Percentiles rank a stretch among this genome's conserved stretches.
Evolutionary conservation across 2,888 invertebrate genomes (phyloP).

Genomic region (Aspidiotus destructor): DNA sequence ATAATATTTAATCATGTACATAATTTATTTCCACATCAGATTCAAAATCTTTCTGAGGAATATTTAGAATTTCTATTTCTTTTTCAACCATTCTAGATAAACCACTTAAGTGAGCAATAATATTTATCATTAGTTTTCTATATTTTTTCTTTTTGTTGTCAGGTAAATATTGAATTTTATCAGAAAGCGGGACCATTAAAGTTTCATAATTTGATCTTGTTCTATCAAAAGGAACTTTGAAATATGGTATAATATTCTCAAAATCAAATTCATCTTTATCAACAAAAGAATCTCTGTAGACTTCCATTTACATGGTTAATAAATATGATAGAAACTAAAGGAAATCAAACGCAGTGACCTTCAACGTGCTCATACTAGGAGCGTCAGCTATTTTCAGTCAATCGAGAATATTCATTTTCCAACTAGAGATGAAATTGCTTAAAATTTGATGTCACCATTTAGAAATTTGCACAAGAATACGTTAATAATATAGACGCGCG

Average conservation of each 20-base stretch:
- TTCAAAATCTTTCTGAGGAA: neutral
- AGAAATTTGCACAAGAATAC: too few relatives aligned
- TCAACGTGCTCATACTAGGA: too few relatives aligned
- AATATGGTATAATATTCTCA: constrained; percentile 22
- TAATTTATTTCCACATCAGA: too few relatives aligned
- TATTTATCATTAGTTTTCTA: constrained; percentile 24
- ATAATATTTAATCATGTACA: too few relatives aligned
- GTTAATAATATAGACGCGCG: too few relatives aligned
- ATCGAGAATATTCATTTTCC: too few relatives aligned
- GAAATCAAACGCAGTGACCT: too few relatives aligned
- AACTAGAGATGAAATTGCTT: too few relatives aligned
- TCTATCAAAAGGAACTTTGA: constrained; percentile 11
- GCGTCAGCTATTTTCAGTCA: too few relatives aligned
- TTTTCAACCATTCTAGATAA: constrained; percentile 21
- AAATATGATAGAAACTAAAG: too few relatives aligned
- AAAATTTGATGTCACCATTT: too few relatives aligned
- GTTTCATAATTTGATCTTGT: constrained; percentile 20
- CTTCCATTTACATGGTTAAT: constrained; percentile 16
- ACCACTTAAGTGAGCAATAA: constrained; percentile 7
- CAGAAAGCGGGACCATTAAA: constrained; percentile 13
- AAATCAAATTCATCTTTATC: constrained; percentile 15
- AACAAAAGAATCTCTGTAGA: constrained; percentile 37
- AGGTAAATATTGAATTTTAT: constrained; percentile 29
- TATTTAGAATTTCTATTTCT: constrained; percentile 7
- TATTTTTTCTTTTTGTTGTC: constrained; percentile 10